Evolutionary conservation across 2,113 vertebrate species (phyloP).

Genomic region (Saguinus imperator): DNA sequence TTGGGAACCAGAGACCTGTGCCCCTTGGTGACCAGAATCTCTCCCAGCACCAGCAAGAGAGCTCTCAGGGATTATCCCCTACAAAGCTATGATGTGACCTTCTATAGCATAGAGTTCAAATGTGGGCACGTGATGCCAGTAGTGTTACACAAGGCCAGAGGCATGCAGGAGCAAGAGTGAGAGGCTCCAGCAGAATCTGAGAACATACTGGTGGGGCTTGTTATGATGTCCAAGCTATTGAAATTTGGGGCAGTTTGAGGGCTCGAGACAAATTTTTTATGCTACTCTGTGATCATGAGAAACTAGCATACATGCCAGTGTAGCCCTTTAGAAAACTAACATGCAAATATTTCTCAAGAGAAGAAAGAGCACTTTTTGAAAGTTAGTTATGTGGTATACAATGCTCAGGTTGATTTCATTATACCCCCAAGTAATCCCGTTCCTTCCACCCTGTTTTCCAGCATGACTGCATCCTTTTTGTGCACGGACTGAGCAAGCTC

Average conservation of each 20-base stretch:
- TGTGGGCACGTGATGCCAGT: neutral
- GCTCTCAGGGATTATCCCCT: rapidly evolving
- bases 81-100: neutral
- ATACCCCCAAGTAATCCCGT: neutral
- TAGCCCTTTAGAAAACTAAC: neutral
- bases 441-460: conserved; percentile 66
- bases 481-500: conserved; percentile 91
- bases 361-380: neutral
- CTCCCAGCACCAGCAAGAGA: neutral
- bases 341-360: neutral
- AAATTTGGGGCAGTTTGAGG: neutral
- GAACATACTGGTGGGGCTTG: neutral
- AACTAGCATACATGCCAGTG: rapidly evolving
- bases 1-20: neutral
- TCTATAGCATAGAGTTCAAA: neutral
- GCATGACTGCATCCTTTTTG: conserved; percentile 96
- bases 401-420: neutral
- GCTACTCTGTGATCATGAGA: neutral
- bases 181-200: neutral
- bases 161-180: no score
- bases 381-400: neutral
- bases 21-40: neutral
- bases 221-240: neutral
- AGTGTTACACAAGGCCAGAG: neutral
- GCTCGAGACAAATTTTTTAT: neutral